Evolutionary conservation across 2,797 vertebrate species (phyloP).

Genomic region (Fundulus diaphanus): DNA sequence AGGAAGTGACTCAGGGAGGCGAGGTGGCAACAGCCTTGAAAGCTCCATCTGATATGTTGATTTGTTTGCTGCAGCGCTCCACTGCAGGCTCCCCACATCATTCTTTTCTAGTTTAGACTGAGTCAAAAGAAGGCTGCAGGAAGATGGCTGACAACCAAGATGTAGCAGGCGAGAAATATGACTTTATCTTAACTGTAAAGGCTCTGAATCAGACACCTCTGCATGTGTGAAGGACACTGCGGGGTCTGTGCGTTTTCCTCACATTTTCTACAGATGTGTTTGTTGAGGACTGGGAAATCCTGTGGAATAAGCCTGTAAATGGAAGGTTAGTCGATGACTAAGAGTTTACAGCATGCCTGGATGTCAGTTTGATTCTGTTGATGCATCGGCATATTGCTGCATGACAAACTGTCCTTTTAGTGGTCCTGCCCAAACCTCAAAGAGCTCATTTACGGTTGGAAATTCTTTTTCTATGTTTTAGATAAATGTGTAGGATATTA

Average conservation of each 20-base stretch:
- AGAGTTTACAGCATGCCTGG: not conserved
- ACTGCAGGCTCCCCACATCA: conserved; percentile 22
- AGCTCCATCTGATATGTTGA: conserved; percentile 42
- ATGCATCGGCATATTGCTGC: not conserved
- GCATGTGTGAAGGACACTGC: conserved; percentile 27
- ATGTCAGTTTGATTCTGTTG: too few relatives aligned
- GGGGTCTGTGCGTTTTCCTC: not conserved
- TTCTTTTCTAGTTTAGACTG: conserved; percentile 13
- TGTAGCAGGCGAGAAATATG: not conserved
- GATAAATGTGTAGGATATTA: too few relatives aligned
- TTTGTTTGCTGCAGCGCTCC: conserved; percentile 17
- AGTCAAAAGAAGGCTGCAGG: conserved; percentile 6
- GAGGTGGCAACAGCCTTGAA: conserved; percentile 26
- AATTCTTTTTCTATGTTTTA: too few relatives aligned
- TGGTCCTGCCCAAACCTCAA: not conserved
- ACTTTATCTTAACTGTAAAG: conserved; percentile 19
- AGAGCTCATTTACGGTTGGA: too few relatives aligned
- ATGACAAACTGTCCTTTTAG: not conserved
- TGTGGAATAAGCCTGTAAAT: not conserved
- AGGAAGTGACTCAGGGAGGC: not conserved
- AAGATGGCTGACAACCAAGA: conserved; percentile 1
- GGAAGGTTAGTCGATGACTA: not conserved
- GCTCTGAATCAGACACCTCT: conserved; percentile 26
- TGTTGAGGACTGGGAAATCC: not conserved
- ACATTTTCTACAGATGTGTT: not conserved